These are phyloP conservation scores for Phymastichus coffea DNA, from an alignment of 1,140 invertebrate species.

Conservation along the genomic window DNA sequence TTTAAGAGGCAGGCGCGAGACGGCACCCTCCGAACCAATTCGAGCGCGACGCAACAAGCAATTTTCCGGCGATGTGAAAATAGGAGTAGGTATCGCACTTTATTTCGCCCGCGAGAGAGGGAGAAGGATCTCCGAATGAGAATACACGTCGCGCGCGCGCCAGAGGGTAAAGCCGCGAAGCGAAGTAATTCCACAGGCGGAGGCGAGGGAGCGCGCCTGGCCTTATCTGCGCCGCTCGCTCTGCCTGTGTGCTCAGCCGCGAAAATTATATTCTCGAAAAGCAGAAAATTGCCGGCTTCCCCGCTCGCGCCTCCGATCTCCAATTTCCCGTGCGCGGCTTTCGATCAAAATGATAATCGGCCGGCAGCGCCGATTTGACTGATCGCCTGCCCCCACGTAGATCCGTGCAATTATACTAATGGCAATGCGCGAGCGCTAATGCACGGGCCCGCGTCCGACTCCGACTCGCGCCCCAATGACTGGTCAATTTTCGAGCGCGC, in stretches of 20 bases:
- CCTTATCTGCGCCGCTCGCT: constrained; percentile 50
- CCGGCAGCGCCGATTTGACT: no score
- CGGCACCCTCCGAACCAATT: constrained; percentile 22
- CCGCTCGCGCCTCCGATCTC: constrained; percentile 20
- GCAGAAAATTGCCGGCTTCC: no score
- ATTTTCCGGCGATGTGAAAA: constrained; percentile 57
- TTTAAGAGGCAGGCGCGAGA: constrained; percentile 29
- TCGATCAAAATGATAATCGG: no score
- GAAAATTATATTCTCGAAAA: constrained; percentile 56
- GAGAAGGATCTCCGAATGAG: no score
- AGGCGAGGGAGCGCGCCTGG: constrained; percentile 31
- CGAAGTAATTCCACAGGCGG: constrained; percentile 57
- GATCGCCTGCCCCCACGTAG: background rate
- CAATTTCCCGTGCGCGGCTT: constrained; percentile 16
- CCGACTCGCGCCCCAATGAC: constrained; percentile 18
- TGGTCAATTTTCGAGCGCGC: constrained; percentile 12
- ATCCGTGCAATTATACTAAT: constrained; percentile 38
- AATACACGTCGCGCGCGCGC: constrained; percentile 50
- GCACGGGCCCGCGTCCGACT: background rate
- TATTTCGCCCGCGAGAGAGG: no score
- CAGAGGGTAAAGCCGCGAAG: constrained; percentile 54
- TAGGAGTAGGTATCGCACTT: constrained; percentile 55
- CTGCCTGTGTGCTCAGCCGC: constrained; percentile 35
- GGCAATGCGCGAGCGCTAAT: constrained; percentile 19
- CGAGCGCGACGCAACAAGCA: constrained; percentile 32